Evolutionary conservation across 2,797 vertebrate species (phyloP), one percentile per base, ranked within the genome.

Genomic region (Myotis daubentonii): DNA sequence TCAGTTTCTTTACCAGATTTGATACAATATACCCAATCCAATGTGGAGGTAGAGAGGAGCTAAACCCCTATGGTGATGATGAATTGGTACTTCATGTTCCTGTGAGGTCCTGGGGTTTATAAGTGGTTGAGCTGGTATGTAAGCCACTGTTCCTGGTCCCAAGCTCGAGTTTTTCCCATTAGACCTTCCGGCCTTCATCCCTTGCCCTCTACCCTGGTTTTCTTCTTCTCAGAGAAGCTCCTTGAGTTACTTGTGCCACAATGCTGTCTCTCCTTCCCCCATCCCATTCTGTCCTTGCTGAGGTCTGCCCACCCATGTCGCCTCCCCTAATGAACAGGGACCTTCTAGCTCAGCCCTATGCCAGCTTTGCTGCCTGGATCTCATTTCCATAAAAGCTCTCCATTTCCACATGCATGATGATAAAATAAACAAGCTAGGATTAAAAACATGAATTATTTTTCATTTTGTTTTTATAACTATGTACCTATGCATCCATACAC

Each of bases 391-490:
- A 60, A 57, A 66, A 33, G 11, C 20, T 91, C 47, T 60, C 25
- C 36, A n/a, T 47, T 94, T 23, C 28, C 49, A 28, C 15, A 71
- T 7, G 16, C 11, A n/a, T 2, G 8, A 36, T 49, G 66, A 60
- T 44, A n/a, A 68, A 79, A 75, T 80, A 41, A 75, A 62, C 74
- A 55, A 83, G 57, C 36, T 30, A 49, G 51, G 25, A 9, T 65
- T 60, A 8, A 11, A 75, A 90, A n/a, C 33, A 11, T 57, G 33
- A 93, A 76, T 83, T 90, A 5, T 10, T 89, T 91, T 87, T 47
- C 33, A 44, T 90, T 92, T 90, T 57, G 25, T 84, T 87, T 87
- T 86, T 87, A 36, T 75, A 85, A 41, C 75, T 49, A 33, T 72
- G 30, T 82, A 36, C 71, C 60, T 68, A 84, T 89, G 41, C 17